Evolutionary conservation across 2,888 invertebrate species (phyloP).

Genomic region (Pimpla rufipes): DNA sequence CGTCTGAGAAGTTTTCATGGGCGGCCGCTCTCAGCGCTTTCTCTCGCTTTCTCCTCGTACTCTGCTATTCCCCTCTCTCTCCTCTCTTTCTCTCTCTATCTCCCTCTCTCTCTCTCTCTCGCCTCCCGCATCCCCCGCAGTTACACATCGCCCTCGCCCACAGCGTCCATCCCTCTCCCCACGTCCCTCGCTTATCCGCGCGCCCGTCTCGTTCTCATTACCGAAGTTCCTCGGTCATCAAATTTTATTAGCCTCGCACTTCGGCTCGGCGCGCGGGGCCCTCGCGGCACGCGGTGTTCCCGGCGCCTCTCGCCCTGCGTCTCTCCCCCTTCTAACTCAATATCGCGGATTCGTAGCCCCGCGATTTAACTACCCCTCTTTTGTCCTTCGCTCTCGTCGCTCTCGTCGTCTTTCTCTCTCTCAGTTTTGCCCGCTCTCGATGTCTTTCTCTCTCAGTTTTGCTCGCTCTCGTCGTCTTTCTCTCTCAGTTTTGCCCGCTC

Average conservation of each 20-base stretch:
- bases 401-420: constrained; percentile 18
- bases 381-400: constrained; percentile 11
- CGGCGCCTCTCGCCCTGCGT: constrained; percentile 66
- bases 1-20: constrained; percentile 83
- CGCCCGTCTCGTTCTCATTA: constrained; percentile 81
- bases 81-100: constrained; percentile 25
- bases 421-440: too few species aligned
- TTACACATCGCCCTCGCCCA: constrained; percentile 7
- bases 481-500: too few species aligned
- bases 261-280: constrained; percentile 67
- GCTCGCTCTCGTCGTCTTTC: too few species aligned
- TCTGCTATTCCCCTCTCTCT: constrained; percentile 16
- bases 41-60: constrained; percentile 11
- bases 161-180: constrained; percentile 32
- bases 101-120: constrained; percentile 27
- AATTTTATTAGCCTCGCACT: constrained; percentile 84
- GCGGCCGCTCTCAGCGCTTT: constrained; percentile 60
- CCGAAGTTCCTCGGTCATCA: constrained; percentile 83
- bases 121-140: constrained; percentile 6
- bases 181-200: constrained; percentile 53
- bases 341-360: constrained; percentile 82
- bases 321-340: constrained; percentile 82
- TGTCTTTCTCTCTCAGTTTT: too few species aligned
- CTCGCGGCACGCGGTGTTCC: too few species aligned
- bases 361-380: constrained; percentile 79